These are phyloP conservation scores for Eupithecia pulchellata DNA, from an alignment of 2,888 invertebrate species.

Conservation along the genomic window DNA sequence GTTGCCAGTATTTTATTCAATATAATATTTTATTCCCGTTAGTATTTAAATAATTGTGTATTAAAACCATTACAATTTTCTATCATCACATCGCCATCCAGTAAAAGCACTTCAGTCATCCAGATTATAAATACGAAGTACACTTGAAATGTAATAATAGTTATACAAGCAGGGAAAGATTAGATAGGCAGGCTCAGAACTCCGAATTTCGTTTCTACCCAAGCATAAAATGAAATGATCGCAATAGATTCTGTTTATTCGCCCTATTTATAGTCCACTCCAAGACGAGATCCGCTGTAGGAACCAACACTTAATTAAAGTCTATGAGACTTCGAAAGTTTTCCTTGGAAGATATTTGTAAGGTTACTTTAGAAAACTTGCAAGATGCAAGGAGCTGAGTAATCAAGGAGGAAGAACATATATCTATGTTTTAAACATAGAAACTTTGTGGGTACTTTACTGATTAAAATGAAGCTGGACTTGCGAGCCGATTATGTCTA, in stretches of 20 bases:
- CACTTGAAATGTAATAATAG: not conserved
- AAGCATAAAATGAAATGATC: constrained; percentile 28
- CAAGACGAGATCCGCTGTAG: constrained; percentile 7
- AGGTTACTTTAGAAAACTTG: constrained; percentile 1
- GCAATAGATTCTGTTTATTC: constrained; percentile 22
- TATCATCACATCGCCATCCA: not conserved
- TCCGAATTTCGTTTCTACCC: constrained; percentile 20
- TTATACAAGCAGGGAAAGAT: not conserved
- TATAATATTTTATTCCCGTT: no score
- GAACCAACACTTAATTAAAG: constrained; percentile 15
- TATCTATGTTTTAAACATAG: not conserved
- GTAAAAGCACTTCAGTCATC: not conserved
- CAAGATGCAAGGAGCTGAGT: not conserved
- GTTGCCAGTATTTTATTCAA: no score
- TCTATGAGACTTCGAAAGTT: constrained; percentile 18
- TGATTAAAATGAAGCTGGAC: constrained; percentile 3
- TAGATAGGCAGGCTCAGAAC: constrained; percentile 14
- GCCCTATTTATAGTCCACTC: constrained; percentile 23
- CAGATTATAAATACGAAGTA: not conserved
- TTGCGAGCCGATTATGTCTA: constrained; percentile 23
- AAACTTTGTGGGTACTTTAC: not conserved
- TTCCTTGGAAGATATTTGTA: constrained; percentile 7
- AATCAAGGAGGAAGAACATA: not conserved
- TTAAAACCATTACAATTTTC: no score
- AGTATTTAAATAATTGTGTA: no score